Conservation (phyloP, 1,140 invertebrate species). For the Steinernema feltiae region DNA sequence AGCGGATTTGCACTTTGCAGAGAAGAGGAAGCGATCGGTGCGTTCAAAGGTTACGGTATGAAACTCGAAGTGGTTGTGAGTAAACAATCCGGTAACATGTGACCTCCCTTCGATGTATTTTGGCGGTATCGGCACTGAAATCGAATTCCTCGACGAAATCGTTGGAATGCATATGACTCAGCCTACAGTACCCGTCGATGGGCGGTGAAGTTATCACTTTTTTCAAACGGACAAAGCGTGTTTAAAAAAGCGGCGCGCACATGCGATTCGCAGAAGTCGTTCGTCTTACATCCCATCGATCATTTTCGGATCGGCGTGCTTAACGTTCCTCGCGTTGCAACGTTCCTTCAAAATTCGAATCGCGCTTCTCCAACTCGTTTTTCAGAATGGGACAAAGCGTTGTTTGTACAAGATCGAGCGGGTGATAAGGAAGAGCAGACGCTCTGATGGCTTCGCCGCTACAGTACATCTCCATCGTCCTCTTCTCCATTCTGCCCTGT, state of each 20-base stretch:
- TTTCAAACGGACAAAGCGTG: background rate
- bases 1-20: background rate
- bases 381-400: conserved; percentile 8
- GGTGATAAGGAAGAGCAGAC: background rate
- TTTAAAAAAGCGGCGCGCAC: background rate
- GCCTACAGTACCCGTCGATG: no score
- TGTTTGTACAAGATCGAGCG: conserved; percentile 2
- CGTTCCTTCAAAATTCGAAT: conserved; percentile 8
- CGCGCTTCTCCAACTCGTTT: conserved; percentile 7
- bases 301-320: background rate
- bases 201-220: background rate
- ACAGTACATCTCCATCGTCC: background rate
- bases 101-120: no score
- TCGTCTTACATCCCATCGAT: background rate
- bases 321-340: background rate
- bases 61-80: no score
- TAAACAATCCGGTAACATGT: no score
- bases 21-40: no score
- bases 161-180: no score
- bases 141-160: no score
- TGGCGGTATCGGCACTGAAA: no score
- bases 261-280: background rate
- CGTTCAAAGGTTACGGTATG: no score
- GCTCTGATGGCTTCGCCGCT: background rate
- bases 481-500: no score